Conservation (phyloP, 2,888 invertebrate genomes). For the Oscheius onirici region DNA sequence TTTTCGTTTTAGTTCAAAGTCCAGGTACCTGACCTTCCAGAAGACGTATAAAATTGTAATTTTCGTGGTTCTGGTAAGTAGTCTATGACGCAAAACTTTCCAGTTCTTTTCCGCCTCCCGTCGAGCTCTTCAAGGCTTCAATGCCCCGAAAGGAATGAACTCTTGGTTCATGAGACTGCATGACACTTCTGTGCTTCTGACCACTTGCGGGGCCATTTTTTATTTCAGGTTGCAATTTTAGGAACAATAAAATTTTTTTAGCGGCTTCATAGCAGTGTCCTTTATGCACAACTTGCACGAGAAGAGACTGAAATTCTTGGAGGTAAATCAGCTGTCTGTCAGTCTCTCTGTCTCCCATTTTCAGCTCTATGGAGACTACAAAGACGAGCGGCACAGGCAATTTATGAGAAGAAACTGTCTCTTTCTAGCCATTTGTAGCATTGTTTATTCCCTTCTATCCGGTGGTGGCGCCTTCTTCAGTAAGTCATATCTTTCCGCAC, state of each 20-base stretch:
- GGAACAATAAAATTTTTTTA: neutral
- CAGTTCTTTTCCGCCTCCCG: neutral
- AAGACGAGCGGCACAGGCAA: neutral
- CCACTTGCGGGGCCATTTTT: neutral
- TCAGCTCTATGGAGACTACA: constrained; percentile 5
- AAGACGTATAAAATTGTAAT: neutral
- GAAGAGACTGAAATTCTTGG: neutral
- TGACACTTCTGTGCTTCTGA: neutral
- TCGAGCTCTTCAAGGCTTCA: neutral
- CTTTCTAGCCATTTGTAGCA: neutral
- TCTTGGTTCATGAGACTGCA: neutral
- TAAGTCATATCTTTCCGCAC: no score
- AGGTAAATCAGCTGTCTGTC: neutral
- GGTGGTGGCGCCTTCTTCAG: neutral
- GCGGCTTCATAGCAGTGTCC: neutral
- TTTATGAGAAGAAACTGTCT: neutral
- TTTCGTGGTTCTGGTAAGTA: neutral
- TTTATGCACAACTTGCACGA: neutral
- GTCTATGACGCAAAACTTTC: neutral
- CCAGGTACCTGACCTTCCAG: neutral
- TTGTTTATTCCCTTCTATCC: neutral
- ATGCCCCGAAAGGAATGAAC: neutral
- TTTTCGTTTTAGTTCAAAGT: neutral
- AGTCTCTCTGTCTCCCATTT: neutral
- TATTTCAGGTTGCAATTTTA: neutral